Evolutionary conservation across 2,797 vertebrate species (phyloP).

Genomic region (Chiroxiphia lanceolata): DNA sequence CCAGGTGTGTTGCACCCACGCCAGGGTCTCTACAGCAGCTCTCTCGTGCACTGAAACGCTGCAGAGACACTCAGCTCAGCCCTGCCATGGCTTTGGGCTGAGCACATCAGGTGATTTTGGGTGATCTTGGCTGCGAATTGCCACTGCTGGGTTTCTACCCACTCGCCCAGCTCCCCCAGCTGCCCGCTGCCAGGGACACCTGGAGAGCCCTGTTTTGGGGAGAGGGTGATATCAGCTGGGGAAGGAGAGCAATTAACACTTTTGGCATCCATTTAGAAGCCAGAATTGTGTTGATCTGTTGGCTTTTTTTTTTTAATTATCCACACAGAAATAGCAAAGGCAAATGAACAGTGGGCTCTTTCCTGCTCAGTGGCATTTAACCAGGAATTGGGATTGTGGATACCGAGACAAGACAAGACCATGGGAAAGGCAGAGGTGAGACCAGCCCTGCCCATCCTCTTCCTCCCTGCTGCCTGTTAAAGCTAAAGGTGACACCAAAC

Average conservation of each 20-base stretch:
- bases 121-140: background rate
- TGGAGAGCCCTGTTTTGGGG: background rate
- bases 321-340: background rate
- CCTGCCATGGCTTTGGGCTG: accelerated
- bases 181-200: background rate
- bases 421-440: accelerated
- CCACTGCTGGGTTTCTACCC: background rate
- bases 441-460: background rate
- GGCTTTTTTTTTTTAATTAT: background rate
- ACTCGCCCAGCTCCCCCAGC: accelerated
- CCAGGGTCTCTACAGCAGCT: background rate
- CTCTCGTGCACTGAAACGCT: accelerated
- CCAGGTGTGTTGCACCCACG: accelerated
- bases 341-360: background rate
- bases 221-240: background rate
- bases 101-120: background rate
- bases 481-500: background rate
- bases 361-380: background rate
- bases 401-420: background rate
- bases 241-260: background rate
- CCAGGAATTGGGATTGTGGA: background rate
- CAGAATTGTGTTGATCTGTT: background rate
- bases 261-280: background rate
- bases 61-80: background rate
- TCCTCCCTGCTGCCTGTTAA: background rate